These are phyloP conservation scores for Drosophila malerkotliana DNA, from an alignment of 1,140 invertebrate species.

Conservation along the genomic window DNA sequence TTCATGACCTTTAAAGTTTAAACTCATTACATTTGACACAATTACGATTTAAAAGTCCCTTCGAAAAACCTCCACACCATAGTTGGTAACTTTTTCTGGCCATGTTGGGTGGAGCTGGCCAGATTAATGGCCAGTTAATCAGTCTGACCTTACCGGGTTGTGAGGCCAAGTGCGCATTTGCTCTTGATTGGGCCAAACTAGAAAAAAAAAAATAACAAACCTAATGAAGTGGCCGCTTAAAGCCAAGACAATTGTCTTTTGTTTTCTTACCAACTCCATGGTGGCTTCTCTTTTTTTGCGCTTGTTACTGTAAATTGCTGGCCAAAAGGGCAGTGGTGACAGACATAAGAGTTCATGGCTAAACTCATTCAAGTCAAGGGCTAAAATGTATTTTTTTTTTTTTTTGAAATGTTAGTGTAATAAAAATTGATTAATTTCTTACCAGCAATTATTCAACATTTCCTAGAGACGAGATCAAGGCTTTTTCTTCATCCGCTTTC, in stretches of 20 bases:
- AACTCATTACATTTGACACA: background rate
- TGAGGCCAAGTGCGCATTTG: conserved; percentile 33
- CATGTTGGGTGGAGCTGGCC: background rate
- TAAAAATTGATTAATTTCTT: background rate
- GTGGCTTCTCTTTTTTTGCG: conserved; percentile 3
- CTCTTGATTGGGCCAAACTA: conserved; percentile 59
- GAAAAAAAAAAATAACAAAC: background rate
- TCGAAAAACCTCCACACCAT: background rate
- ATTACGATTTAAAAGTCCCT: background rate
- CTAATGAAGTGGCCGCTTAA: conserved; percentile 60
- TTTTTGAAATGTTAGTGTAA: background rate
- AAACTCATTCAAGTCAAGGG: conserved; percentile 45
- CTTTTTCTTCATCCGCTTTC: conserved; percentile 36
- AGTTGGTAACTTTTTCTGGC: background rate
- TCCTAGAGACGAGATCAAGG: conserved; percentile 28
- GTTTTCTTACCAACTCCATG: background rate
- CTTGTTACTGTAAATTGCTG: conserved; percentile 44
- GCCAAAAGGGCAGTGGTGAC: conserved; percentile 17
- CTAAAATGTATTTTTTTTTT: background rate
- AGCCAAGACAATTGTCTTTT: conserved; percentile 37
- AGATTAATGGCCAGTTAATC: conserved; percentile 42
- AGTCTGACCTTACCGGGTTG: conserved; percentile 20
- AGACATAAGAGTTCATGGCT: conserved; percentile 52
- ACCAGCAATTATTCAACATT: conserved; percentile 18
- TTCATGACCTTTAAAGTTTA: background rate